Evolutionary conservation across 2,113 vertebrate species (phyloP).

Genomic region (Polypterus senegalus): DNA sequence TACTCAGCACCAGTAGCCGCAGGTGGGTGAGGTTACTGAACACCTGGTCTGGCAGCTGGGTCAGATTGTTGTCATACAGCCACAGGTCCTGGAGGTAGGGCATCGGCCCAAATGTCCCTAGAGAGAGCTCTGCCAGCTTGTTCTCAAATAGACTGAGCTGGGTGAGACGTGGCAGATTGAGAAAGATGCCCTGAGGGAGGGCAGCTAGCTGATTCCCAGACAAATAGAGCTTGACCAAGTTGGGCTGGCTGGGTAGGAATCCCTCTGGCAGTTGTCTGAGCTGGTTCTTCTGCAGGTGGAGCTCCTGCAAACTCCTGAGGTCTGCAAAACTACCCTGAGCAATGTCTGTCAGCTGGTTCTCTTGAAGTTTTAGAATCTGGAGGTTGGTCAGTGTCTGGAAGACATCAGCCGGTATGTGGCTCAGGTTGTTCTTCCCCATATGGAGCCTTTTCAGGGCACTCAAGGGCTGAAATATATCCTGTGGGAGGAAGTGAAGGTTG

Average conservation of each 20-base stretch:
- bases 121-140: constrained; percentile 50
- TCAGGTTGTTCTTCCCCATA: constrained; percentile 64
- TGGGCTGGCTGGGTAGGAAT: constrained; percentile 57
- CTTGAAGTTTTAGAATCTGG: constrained; percentile 57
- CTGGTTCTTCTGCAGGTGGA: constrained; percentile 74
- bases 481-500: constrained; percentile 41
- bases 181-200: constrained; percentile 62
- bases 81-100: constrained; percentile 60
- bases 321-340: constrained; percentile 48
- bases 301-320: constrained; percentile 48
- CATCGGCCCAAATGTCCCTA: constrained; percentile 62
- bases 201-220: constrained; percentile 64
- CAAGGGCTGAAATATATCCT: constrained; percentile 54
- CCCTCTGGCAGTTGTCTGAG: constrained; percentile 48
- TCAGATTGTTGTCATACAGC: constrained; percentile 78
- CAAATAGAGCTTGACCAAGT: constrained; percentile 69
- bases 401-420: constrained; percentile 36
- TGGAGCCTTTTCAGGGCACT: constrained; percentile 51
- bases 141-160: constrained; percentile 75
- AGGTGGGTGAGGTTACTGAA: constrained; percentile 68
- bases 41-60: constrained; percentile 43
- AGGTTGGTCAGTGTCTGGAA: constrained; percentile 59
- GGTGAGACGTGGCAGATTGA: constrained; percentile 51
- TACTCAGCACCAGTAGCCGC: constrained; percentile 68
- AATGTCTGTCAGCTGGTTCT: constrained; percentile 62